Conservation (phyloP, 2,797 vertebrate genomes). For the Leptatherina wallacei region DNA sequence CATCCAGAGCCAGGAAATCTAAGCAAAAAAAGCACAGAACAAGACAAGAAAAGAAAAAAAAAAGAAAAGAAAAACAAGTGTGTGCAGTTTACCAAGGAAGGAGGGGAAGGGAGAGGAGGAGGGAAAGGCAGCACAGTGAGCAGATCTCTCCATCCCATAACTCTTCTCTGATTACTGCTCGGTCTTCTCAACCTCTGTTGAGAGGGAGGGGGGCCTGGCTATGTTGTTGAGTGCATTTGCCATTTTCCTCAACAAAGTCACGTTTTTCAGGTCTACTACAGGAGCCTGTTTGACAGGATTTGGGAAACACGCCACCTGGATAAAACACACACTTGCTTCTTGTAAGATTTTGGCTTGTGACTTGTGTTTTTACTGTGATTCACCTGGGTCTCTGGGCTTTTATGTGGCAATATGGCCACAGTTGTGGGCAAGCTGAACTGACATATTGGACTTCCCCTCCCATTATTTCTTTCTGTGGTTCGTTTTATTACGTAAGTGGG, state of each 20-base stretch:
- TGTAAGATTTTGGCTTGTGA: constrained; percentile 51
- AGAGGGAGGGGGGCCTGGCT: constrained; percentile 47
- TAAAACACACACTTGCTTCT: constrained; percentile 37
- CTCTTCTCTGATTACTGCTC: constrained; percentile 65
- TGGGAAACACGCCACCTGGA: constrained; percentile 71
- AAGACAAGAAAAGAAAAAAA: constrained; percentile 49
- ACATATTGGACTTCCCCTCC: constrained; percentile 47
- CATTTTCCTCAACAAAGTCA: constrained; percentile 51
- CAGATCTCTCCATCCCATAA: constrained; percentile 61
- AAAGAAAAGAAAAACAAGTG: constrained; percentile 62
- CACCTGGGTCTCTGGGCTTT: constrained; percentile 65
- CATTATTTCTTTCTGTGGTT: constrained; percentile 44
- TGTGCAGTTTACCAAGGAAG: constrained; percentile 57
- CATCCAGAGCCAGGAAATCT: constrained; percentile 60
- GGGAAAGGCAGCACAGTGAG: constrained; percentile 39
- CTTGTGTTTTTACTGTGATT: constrained; percentile 58
- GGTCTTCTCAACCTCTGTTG: constrained; percentile 35
- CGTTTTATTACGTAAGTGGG: constrained; percentile 55
- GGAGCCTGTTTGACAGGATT: constrained; percentile 62
- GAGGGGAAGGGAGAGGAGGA: constrained; percentile 34
- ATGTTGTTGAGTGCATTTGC: constrained; percentile 51
- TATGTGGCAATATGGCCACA: constrained; percentile 55
- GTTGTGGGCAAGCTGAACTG: constrained; percentile 52
- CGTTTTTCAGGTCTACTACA: constrained; percentile 59
- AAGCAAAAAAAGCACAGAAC: constrained; percentile 62